Evolutionary conservation across 2,113 vertebrate species (phyloP).

Genomic region (Thomomys bottae): DNA sequence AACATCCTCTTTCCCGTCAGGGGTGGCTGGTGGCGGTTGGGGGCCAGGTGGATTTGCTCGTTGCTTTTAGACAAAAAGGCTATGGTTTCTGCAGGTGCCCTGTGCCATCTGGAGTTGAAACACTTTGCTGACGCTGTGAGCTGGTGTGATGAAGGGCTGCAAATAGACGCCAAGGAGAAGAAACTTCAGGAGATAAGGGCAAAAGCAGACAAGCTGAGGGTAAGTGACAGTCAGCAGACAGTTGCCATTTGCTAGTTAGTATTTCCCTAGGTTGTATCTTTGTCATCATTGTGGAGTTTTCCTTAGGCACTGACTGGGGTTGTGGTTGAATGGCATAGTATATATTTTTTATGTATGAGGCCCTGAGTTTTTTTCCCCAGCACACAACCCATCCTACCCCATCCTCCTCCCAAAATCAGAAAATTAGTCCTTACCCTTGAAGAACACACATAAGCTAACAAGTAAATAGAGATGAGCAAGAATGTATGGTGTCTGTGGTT

Average conservation of each 20-base stretch:
- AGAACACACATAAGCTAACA: background rate
- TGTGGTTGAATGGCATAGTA: background rate
- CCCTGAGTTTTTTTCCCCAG: background rate
- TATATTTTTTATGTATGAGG: background rate
- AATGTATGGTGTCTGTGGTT: background rate
- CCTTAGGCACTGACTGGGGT: background rate
- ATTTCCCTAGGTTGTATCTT: constrained; percentile 12
- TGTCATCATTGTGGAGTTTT: constrained; percentile 3
- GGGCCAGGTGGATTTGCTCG: background rate
- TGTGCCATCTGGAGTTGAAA: constrained; percentile 92
- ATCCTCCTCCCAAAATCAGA: too few species aligned
- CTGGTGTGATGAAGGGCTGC: constrained; percentile 96
- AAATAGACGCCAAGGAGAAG: constrained; percentile 88
- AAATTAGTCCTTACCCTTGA: background rate
- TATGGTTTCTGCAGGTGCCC: constrained; percentile 88
- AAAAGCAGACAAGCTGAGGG: constrained; percentile 93
- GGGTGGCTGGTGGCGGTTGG: background rate
- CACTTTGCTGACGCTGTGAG: constrained; percentile 89
- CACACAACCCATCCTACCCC: too few species aligned
- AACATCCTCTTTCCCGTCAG: background rate
- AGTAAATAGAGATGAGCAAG: background rate
- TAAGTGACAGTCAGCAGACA: constrained; percentile 67
- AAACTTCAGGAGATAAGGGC: constrained; percentile 91
- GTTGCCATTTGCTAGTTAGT: constrained; percentile 28
- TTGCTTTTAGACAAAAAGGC: background rate